Base-by-base conservation (phyloP, 1,140 invertebrate genomes). In the Drosophila pectinifera region DNA sequence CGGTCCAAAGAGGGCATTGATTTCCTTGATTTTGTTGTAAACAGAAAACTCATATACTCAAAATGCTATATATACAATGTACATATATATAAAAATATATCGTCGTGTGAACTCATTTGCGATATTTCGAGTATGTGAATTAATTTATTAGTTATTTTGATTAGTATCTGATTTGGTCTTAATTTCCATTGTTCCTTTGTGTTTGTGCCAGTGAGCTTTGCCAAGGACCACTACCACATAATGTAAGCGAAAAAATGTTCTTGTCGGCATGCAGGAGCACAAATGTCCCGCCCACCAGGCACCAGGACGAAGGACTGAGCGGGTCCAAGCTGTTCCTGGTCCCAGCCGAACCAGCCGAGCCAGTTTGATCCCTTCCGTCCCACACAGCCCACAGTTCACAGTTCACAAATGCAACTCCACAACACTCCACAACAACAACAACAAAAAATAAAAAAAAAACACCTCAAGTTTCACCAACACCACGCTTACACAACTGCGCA, bases 161-260 rank as follows among this genome's bases (percentile, higher is more conserved):
- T 62, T 42, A 16, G 18, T 43, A 54, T 54, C 31, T 20, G 10
- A 39, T 63, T 73, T 31, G 0, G 18, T 74, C 24, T 73, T 34
- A 16, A 41, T 36, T 65, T 31, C 20, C 45, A 48, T 55, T 48
- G 39, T 73, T 34, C 4, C 53, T 54, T 62, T 51, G 22, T 28
- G 45, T 48, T 74, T 51, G 18, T 51, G 72, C 51, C 59, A 80
- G 78, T 67, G 73, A 82, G 76, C 64, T 80, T 86, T 76, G 62
- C 70, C 75, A 86, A 88, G 83, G 82, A 79, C 82, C 82, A 90
- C 89, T 88, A 91, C 89, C 89, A 91, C 90, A 91, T 91, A 91
- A 91, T 91, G 90, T 91, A 89, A 89, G 88, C 85, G 89, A 91
- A 91, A 91, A 91, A 91, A 91, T 57, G 90, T 91, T 91, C 90